A percentile compares a stretch with the other conserved stretches of the same genome.
Evolutionary conservation across 2,797 vertebrate species (phyloP).

Genomic region (Sarcophilus harrisii): DNA sequence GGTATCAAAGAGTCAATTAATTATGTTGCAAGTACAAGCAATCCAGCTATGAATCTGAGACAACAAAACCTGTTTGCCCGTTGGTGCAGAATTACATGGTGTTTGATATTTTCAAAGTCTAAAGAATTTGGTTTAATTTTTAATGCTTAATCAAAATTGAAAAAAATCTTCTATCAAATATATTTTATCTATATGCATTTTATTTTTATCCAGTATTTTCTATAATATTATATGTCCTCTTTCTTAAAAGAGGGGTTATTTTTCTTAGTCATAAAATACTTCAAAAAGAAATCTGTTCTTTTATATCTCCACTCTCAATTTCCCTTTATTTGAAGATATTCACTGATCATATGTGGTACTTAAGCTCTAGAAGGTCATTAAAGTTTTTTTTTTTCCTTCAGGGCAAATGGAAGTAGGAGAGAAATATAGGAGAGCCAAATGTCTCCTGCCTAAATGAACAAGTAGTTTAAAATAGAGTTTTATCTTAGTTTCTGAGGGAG

Average conservation of each 20-base stretch:
- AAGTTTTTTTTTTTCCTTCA: slow-evolving; percentile 9
- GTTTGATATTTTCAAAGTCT: background rate
- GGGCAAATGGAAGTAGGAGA: background rate
- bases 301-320: background rate
- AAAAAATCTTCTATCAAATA: background rate
- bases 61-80: slow-evolving; percentile 48
- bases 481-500: slow-evolving; percentile 21
- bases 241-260: background rate
- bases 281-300: slow-evolving; percentile 1
- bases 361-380: background rate
- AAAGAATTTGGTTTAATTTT: slow-evolving; percentile 26
- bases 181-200: background rate
- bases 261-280: background rate
- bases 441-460: slow-evolving; percentile 14
- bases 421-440: fast-evolving
- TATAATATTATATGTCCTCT: background rate
- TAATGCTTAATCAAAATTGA: slow-evolving; percentile 6
- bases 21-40: slow-evolving; percentile 36
- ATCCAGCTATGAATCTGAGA: slow-evolving; percentile 29
- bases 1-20: slow-evolving; percentile 49
- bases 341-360: background rate
- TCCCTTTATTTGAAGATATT: slow-evolving; percentile 8
- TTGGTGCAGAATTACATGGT: slow-evolving; percentile 37
- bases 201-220: background rate
- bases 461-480: background rate